Percentiles rank a stretch among this genome's conserved stretches.
These are phyloP conservation scores for Laupala kohalensis DNA, from an alignment of 1,140 invertebrate species.

Conservation along the genomic window DNA sequence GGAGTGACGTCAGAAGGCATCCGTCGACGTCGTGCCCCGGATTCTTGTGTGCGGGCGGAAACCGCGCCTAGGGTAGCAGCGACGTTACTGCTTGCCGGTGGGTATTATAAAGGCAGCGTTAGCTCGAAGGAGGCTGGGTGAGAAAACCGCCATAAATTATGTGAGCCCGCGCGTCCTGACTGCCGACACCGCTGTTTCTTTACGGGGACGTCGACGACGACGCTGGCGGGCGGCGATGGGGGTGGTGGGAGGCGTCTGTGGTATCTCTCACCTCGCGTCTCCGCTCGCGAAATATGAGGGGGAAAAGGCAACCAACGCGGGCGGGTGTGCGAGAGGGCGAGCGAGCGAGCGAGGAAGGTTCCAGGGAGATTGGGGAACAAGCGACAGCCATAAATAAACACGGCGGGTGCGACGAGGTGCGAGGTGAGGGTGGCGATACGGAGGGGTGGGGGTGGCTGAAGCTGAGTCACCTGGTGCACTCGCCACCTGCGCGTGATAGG, in stretches of 20 bases:
- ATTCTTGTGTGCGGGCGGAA: background rate
- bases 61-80: background rate
- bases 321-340: background rate
- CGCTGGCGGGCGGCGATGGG: too few relatives aligned
- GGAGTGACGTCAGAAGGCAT: background rate
- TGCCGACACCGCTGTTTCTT: background rate
- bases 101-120: background rate
- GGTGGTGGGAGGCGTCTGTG: background rate
- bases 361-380: background rate
- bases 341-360: background rate
- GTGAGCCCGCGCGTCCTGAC: background rate
- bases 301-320: too few relatives aligned
- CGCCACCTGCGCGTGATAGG: background rate
- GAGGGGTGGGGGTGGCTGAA: too few relatives aligned
- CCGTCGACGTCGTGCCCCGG: background rate
- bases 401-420: too few relatives aligned
- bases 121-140: background rate
- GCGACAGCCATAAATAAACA: background rate
- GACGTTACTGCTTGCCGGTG: background rate
- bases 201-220: background rate
- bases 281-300: background rate
- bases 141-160: background rate
- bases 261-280: background rate
- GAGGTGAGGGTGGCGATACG: background rate
- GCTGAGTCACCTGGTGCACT: background rate